phyloP scores from a whole-genome alignment of 1,140 invertebrate species.

The Drosophila ambigua region DNA sequence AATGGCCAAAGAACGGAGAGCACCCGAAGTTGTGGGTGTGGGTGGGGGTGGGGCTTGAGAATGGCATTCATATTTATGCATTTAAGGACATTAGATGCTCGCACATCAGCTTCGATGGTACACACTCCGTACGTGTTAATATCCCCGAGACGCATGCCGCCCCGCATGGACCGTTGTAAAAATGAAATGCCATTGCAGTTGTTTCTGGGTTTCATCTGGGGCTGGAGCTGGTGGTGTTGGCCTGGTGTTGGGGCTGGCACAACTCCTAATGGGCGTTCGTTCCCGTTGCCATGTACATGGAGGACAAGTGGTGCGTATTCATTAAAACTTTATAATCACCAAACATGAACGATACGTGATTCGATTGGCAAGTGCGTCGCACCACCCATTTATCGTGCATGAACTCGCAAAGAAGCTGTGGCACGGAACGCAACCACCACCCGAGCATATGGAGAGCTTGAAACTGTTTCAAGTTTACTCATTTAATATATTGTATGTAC shows the following conservation, averaged over 20 bases:
- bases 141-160: slow-evolving; percentile 52
- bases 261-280: slow-evolving; percentile 38
- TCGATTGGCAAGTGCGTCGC: slow-evolving; percentile 67
- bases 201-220: slow-evolving; percentile 18
- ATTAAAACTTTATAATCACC: slow-evolving; percentile 82
- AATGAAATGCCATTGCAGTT: slow-evolving; percentile 71
- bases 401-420: slow-evolving; percentile 29
- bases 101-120: slow-evolving; percentile 57
- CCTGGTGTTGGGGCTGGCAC: slow-evolving; percentile 9
- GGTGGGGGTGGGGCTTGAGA: slow-evolving; percentile 13
- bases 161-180: slow-evolving; percentile 58
- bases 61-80: slow-evolving; percentile 69
- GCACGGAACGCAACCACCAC: slow-evolving; percentile 5
- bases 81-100: slow-evolving; percentile 54
- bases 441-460: slow-evolving; percentile 39
- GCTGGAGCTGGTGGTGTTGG: slow-evolving; percentile 6
- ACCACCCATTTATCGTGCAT: slow-evolving; percentile 56
- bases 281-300: slow-evolving; percentile 17
- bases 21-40: slow-evolving; percentile 14
- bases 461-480: slow-evolving; percentile 6
- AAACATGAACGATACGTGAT: slow-evolving; percentile 76
- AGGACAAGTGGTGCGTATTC: slow-evolving; percentile 71
- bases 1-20: slow-evolving; percentile 10
- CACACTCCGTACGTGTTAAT: slow-evolving; percentile 72
- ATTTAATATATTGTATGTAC: neutral